A percentile compares a stretch with the other conserved stretches of the same genome.
Evolutionary conservation across 2,113 vertebrate genomes (phyloP).

Genomic region (Madoqua kirkii): DNA sequence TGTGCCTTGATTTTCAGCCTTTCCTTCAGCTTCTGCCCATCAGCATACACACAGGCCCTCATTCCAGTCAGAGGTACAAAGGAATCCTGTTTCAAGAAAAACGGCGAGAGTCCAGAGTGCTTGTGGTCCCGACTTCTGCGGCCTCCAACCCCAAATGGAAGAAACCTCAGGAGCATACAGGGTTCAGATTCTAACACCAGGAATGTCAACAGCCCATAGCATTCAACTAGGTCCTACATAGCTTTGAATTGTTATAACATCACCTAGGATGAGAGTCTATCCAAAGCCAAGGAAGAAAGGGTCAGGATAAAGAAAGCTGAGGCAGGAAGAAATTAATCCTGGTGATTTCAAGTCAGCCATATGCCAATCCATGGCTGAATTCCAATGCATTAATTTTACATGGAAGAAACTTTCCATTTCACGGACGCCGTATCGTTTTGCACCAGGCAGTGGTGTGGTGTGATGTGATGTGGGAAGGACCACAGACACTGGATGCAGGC

Average conservation of each 20-base stretch:
- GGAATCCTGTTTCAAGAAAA: not conserved
- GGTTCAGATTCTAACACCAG: not conserved
- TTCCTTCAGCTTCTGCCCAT: not conserved
- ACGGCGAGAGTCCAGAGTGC: not conserved
- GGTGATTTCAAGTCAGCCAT: not conserved
- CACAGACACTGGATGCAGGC: not conserved
- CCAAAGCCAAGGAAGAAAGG: not conserved
- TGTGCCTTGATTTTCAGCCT: not conserved
- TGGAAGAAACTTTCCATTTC: not conserved
- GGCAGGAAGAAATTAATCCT: not conserved
- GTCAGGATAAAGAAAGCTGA: not conserved
- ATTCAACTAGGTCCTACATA: not conserved
- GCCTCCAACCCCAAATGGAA: not conserved
- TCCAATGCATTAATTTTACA: slow-evolving; percentile 1
- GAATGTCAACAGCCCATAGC: not conserved
- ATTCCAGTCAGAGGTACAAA: not conserved
- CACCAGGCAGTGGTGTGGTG: not conserved
- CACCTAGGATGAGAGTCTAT: not conserved
- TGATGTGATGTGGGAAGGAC: too few species aligned
- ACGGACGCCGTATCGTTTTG: not conserved
- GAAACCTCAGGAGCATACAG: not conserved
- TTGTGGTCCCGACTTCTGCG: not conserved
- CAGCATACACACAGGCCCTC: not conserved
- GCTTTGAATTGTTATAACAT: not conserved
- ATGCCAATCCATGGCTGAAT: not conserved